phyloP scores from a whole-genome alignment of 2,797 vertebrate genomes.

The Diplodus puntazzo region DNA sequence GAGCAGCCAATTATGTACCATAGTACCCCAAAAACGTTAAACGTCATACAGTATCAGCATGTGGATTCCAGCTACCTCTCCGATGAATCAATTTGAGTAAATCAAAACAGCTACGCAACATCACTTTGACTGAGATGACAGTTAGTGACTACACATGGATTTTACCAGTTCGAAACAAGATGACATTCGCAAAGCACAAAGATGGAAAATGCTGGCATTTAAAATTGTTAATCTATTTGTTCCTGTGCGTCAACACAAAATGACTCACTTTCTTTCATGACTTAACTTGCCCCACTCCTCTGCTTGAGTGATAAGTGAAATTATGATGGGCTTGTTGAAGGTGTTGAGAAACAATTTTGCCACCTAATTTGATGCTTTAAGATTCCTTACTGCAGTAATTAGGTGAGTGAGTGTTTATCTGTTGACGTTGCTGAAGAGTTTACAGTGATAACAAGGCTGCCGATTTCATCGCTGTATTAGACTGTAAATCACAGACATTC shows the following conservation, averaged over 20 bases:
- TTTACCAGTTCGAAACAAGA: neutral
- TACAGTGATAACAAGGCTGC: conserved; percentile 5
- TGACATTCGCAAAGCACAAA: neutral
- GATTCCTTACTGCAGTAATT: neutral
- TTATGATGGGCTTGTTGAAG: conserved; percentile 1
- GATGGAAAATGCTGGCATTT: neutral
- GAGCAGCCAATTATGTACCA: neutral
- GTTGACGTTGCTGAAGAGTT: conserved; percentile 1
- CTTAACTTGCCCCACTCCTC: neutral
- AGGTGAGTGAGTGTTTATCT: conserved; percentile 2
- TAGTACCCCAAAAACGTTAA: neutral
- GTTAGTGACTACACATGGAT: neutral
- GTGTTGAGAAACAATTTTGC: conserved; percentile 21
- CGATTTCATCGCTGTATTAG: neutral
- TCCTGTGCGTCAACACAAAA: neutral
- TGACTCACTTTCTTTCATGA: neutral
- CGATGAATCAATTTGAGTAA: neutral
- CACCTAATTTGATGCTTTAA: conserved; percentile 1
- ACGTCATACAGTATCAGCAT: neutral
- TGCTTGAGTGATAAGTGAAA: neutral
- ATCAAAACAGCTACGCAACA: neutral
- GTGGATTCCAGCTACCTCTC: neutral
- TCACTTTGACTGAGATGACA: neutral
- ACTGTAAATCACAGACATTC: conserved; percentile 4
- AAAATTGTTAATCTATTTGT: neutral